Base-by-base conservation (phyloP, 2,113 vertebrate genomes). In the Ciconia stormi region DNA sequence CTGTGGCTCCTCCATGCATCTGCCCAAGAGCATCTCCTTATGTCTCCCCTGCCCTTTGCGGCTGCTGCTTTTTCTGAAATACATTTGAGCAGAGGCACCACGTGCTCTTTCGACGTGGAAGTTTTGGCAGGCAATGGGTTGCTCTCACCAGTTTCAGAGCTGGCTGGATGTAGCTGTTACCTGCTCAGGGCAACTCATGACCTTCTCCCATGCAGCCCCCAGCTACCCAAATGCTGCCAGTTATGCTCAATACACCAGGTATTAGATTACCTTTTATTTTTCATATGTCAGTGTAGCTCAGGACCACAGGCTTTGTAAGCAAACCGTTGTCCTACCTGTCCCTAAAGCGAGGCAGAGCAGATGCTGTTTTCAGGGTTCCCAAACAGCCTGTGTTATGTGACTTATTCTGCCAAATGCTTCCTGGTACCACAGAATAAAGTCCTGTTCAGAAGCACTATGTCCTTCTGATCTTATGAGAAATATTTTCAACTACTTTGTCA, bases 71-170 rank as follows among this genome's bases (percentile, higher is more conserved):
- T 80, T 77, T 61, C 44, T 71, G 32, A 63, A 27, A 50, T 19
- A 42, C 19, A 2, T 52, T 86, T 66, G 52, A 80, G 66, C 74
- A 63, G 27, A 47, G 29, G 29, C 49, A 67, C 74, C 22, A 17
- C 0, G 0, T 55, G 62, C 30, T 67, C 10, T 55, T 65, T 52
- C 6, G 2, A 0, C 4, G 1, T 0, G 27, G 22, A n/a, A 13
- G 36, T 7, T 70, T 32, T 62, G 50, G 21, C 61, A 84, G 80
- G 44, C 26, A 25, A 0, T 29, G 22, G 56, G 17, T 17, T 42
- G 46, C 42, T 78, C 55, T 6, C 46, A 52, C 13, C 27, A 10
- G 6, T 70, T 58, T 73, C 32, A 50, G 50, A 71, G 59, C 40
- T 88, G 66, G 7, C 47, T 90, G 62, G 53, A 81, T 2, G 0